A percentile compares a stretch with the other conserved stretches of the same genome.
These are phyloP conservation scores for Noctua fimbriata DNA, from an alignment of 2,888 invertebrate genomes.

Conservation along the genomic window DNA sequence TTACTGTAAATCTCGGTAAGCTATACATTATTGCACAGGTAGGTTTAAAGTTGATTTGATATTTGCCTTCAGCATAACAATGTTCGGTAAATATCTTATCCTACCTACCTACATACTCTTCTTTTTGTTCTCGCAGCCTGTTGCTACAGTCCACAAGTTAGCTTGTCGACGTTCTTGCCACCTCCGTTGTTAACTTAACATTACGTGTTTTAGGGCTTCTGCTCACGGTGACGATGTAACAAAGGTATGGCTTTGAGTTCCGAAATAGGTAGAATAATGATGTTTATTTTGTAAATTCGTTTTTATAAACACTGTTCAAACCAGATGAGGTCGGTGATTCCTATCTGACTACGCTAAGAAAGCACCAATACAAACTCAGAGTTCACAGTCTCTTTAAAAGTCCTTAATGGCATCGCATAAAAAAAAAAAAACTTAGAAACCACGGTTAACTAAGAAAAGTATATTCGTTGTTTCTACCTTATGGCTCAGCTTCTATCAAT, in stretches of 20 bases:
- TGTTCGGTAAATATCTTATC: neutral
- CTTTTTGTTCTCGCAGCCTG: conserved; percentile 3
- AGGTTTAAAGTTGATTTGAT: neutral
- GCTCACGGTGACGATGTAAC: neutral
- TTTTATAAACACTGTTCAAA: neutral
- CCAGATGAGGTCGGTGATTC: neutral
- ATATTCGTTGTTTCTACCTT: neutral
- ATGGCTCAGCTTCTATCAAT: no score
- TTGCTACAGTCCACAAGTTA: neutral
- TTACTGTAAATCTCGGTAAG: neutral
- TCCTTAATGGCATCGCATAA: no score
- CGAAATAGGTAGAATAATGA: neutral
- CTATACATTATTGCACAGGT: neutral
- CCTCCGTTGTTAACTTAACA: neutral
- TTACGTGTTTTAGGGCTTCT: neutral
- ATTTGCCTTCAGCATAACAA: neutral
- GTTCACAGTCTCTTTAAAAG: neutral
- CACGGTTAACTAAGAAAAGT: neutral
- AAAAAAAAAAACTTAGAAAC: neutral
- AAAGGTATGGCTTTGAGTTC: neutral
- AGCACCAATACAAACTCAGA: neutral
- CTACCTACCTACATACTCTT: neutral
- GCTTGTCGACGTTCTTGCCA: neutral
- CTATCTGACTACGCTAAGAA: neutral
- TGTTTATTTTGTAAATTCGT: neutral